phyloP scores from a whole-genome alignment of 2,113 vertebrate species.

The Toxotes jaculatrix region DNA sequence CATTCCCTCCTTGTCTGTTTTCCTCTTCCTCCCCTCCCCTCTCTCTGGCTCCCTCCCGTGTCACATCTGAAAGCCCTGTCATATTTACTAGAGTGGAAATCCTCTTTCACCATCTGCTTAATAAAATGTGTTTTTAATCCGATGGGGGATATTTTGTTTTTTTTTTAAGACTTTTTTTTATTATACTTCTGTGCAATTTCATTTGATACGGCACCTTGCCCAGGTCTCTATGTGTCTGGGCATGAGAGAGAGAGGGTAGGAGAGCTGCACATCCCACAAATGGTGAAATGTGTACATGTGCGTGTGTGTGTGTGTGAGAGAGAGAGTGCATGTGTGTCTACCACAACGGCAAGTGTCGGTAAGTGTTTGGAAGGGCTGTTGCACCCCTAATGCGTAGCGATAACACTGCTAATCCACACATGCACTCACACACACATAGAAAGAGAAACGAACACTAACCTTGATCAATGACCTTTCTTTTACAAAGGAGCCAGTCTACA shows the following conservation, averaged over 20 bases:
- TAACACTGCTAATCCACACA: slow-evolving; percentile 64
- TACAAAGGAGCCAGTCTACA: slow-evolving; percentile 42
- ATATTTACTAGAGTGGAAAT: slow-evolving; percentile 86
- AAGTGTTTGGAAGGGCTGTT: slow-evolving; percentile 51
- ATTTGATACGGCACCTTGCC: slow-evolving; percentile 73
- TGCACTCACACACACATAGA: slow-evolving; percentile 19
- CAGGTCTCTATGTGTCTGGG: slow-evolving; percentile 67
- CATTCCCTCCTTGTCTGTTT: slow-evolving; percentile 48
- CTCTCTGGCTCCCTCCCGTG: slow-evolving; percentile 65
- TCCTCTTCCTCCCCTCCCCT: slow-evolving; percentile 21
- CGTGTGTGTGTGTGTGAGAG: slow-evolving; percentile 4
- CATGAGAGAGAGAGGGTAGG: slow-evolving; percentile 21
- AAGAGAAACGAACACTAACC: slow-evolving; percentile 45
- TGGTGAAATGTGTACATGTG: slow-evolving; percentile 3
- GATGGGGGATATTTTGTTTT: slow-evolving; percentile 70
- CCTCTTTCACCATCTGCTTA: slow-evolving; percentile 87
- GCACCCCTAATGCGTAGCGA: slow-evolving; percentile 42
- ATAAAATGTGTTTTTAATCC: slow-evolving; percentile 87
- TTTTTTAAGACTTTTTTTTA: slow-evolving; percentile 71
- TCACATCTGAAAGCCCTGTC: slow-evolving; percentile 82
- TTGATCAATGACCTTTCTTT: slow-evolving; percentile 73
- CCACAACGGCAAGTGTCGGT: slow-evolving; percentile 44
- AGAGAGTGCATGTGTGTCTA: slow-evolving; percentile 20
- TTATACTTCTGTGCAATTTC: slow-evolving; percentile 76
- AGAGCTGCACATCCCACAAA: slow-evolving; percentile 23